Percentiles rank a stretch among this genome's conserved stretches.
phyloP scores from a whole-genome alignment of 2,888 invertebrate species.

The Eumerus sabulonum region DNA sequence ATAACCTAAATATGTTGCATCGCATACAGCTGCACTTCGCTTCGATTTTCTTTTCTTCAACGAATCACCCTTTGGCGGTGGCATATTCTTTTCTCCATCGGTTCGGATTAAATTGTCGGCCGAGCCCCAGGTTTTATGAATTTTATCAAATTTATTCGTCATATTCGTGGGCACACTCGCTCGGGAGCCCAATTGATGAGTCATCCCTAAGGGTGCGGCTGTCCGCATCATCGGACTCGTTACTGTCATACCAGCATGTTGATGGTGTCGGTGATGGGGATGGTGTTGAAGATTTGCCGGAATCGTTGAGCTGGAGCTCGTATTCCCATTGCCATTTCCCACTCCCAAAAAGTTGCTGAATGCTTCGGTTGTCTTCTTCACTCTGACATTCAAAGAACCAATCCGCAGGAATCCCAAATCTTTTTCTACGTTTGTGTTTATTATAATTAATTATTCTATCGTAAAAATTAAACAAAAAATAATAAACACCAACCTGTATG shows the following conservation, averaged over 20 bases:
- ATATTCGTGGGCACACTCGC: constrained; percentile 75
- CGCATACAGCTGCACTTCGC: constrained; percentile 76
- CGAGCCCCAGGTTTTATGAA: constrained; percentile 94
- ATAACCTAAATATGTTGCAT: constrained; percentile 76
- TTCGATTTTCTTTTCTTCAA: constrained; percentile 85
- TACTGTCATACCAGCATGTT: constrained; percentile 76
- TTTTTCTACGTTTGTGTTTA: constrained; percentile 82
- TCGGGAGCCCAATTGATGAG: constrained; percentile 73
- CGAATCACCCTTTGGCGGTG: constrained; percentile 86
- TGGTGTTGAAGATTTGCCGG: constrained; percentile 79
- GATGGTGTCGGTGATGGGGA: constrained; percentile 79
- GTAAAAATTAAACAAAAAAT: constrained; percentile 1
- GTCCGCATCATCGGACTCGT: constrained; percentile 74
- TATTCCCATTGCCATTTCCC: constrained; percentile 81
- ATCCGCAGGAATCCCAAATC: constrained; percentile 94
- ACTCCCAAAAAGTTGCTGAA: constrained; percentile 94
- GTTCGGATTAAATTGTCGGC: constrained; percentile 89
- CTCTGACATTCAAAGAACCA: constrained; percentile 94
- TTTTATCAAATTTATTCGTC: constrained; percentile 81
- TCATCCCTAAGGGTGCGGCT: constrained; percentile 72
- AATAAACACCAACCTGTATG: constrained; percentile 81
- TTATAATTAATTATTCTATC: constrained; percentile 6
- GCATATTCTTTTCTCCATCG: constrained; percentile 82
- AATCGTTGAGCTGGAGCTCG: constrained; percentile 75
- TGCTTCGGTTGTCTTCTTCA: constrained; percentile 95